Evolutionary conservation across 2,797 vertebrate genomes (phyloP).

Genomic region (Malurus leucopterus): DNA sequence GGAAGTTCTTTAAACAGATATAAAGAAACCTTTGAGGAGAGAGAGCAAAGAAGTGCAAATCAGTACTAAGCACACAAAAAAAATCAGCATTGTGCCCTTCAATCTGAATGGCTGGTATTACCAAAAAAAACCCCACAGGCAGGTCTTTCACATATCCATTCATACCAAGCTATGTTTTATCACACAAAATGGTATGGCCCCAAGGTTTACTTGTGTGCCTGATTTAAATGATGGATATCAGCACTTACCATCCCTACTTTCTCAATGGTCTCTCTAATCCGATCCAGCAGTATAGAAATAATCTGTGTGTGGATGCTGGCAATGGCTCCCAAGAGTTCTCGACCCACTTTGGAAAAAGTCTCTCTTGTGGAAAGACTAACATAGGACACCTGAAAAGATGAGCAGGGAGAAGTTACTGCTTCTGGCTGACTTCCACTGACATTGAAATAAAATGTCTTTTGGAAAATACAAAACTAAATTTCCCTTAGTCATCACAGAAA

Average conservation of each 20-base stretch:
- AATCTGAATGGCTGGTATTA: background rate
- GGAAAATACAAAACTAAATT: background rate
- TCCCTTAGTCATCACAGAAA: fast-evolving
- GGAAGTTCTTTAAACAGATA: constrained; percentile 97
- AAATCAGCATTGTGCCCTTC: background rate
- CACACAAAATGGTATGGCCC: background rate
- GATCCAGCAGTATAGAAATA: constrained; percentile 87
- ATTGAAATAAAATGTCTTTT: fast-evolving
- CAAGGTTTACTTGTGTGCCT: background rate
- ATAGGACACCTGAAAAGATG: constrained; percentile 84
- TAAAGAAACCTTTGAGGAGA: constrained; percentile 82
- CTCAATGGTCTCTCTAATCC: constrained; percentile 88
- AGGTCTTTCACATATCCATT: background rate
- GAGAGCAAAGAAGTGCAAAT: background rate
- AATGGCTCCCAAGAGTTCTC: constrained; percentile 89
- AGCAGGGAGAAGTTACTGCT: background rate
- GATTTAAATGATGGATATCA: background rate
- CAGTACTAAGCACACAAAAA: background rate
- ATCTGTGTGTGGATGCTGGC: constrained; percentile 83
- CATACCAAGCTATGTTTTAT: background rate
- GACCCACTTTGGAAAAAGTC: constrained; percentile 93
- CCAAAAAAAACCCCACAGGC: fast-evolving
- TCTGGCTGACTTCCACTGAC: background rate
- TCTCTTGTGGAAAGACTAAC: constrained; percentile 90
- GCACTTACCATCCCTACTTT: constrained; percentile 91